Evolutionary conservation across 2,888 invertebrate species (phyloP).

Genomic region (Stenodema calcarata): DNA sequence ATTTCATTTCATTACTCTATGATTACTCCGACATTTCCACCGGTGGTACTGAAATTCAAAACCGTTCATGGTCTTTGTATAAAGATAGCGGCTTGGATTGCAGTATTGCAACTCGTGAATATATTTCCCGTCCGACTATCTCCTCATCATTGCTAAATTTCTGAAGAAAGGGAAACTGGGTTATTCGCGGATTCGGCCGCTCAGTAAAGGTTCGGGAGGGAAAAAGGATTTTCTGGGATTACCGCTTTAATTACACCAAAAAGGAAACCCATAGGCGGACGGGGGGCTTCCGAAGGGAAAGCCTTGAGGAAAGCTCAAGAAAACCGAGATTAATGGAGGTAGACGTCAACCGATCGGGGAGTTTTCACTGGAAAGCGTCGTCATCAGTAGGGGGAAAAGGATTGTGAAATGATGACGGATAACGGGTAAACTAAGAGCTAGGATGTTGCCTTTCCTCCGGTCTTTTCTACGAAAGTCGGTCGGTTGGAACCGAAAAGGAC

Average conservation of each 20-base stretch:
- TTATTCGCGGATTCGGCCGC: not conserved
- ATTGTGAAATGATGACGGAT: not conserved
- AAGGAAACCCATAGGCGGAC: not conserved
- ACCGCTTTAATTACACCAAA: not conserved
- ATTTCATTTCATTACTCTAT: too few relatives aligned
- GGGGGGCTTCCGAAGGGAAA: not conserved
- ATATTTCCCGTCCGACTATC: too few relatives aligned
- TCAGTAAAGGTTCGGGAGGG: not conserved
- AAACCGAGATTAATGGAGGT: conserved; percentile 32
- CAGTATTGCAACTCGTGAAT: too few relatives aligned
- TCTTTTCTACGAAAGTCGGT: not conserved
- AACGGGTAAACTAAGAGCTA: not conserved
- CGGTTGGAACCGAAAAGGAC: not conserved
- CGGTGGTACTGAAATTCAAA: too few relatives aligned
- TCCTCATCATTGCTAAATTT: not conserved
- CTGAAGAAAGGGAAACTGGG: not conserved
- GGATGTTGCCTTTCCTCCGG: not conserved
- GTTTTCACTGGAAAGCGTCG: not conserved
- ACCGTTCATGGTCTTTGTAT: too few relatives aligned
- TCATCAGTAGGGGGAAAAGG: not conserved
- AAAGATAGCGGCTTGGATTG: too few relatives aligned
- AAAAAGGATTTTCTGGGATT: not conserved
- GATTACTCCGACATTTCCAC: too few relatives aligned
- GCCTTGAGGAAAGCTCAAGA: conserved; percentile 1
- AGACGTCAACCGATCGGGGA: conserved; percentile 1